Conservation (phyloP, 2,797 vertebrate species). For the Cossypha polioptera region DNA sequence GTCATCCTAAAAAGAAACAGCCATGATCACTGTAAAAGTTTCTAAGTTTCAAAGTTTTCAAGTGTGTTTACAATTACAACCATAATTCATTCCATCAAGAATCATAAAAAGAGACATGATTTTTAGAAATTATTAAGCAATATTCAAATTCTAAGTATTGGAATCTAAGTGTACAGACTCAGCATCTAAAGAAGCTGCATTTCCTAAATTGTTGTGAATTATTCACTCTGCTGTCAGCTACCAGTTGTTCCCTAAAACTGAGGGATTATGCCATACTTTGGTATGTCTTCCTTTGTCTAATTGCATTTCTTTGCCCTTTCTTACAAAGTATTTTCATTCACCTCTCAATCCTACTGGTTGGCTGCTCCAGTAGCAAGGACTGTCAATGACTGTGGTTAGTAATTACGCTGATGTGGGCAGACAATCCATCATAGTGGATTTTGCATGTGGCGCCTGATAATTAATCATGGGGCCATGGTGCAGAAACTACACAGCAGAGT, state of each 20-base stretch:
- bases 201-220: background rate
- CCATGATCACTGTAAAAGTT: background rate
- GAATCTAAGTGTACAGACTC: background rate
- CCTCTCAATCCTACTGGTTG: background rate
- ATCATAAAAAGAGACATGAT: background rate
- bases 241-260: background rate
- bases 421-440: slow-evolving; percentile 56
- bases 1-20: background rate
- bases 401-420: slow-evolving; percentile 60
- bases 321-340: slow-evolving; percentile 17
- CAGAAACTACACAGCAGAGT: slow-evolving; percentile 34
- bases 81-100: background rate
- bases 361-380: slow-evolving; percentile 25
- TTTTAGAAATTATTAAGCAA: background rate
- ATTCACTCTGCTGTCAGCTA: background rate
- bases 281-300: background rate
- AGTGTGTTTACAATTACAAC: background rate
- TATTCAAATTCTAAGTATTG: background rate
- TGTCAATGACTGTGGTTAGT: slow-evolving; percentile 44
- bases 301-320: background rate
- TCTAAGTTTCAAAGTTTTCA: background rate
- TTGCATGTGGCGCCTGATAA: slow-evolving; percentile 66
- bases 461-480: slow-evolving; percentile 67
- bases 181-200: background rate
- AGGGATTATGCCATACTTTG: background rate